Conservation (phyloP, 2,113 vertebrate species). For the Okapia johnstoni region DNA sequence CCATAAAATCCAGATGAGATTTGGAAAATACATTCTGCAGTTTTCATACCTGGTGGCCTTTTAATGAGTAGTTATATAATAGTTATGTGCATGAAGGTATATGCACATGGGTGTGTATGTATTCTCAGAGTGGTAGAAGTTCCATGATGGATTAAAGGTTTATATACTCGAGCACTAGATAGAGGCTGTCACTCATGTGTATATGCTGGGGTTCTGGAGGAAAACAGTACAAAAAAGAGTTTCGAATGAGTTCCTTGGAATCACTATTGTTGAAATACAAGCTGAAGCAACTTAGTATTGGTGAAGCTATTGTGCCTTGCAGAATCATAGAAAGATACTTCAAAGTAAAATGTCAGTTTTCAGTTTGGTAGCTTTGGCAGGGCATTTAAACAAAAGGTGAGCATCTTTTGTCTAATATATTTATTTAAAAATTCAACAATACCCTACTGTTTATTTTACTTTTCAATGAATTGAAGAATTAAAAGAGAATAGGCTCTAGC, state of each 20-base stretch:
- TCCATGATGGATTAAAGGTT: conserved; percentile 34
- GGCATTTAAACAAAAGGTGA: conserved; percentile 66
- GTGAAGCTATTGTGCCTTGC: conserved; percentile 69
- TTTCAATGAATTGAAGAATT: conserved; percentile 59
- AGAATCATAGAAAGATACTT: conserved; percentile 66
- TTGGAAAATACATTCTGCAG: conserved; percentile 66
- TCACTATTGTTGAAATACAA: conserved; percentile 72
- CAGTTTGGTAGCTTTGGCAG: conserved; percentile 57
- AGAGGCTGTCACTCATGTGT: conserved; percentile 28
- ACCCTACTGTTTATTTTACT: conserved; percentile 55
- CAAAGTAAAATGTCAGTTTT: conserved; percentile 55
- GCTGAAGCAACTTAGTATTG: conserved; percentile 71
- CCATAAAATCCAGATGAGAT: conserved; percentile 43
- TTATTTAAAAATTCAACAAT: conserved; percentile 62
- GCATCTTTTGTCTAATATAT: conserved; percentile 55
- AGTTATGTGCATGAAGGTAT: neutral
- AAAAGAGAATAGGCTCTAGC: conserved; percentile 54
- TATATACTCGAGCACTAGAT: neutral
- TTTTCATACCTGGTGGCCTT: conserved; percentile 73
- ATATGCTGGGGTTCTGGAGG: neutral
- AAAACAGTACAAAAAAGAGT: conserved; percentile 66
- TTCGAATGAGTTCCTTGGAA: conserved; percentile 72
- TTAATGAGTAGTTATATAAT: conserved; percentile 62
- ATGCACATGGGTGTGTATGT: neutral
- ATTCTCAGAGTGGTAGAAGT: neutral